Percentiles rank a stretch among this genome's conserved stretches.
phyloP scores from a whole-genome alignment of 2,797 vertebrate genomes.

The Acestrorhynchus altus region DNA sequence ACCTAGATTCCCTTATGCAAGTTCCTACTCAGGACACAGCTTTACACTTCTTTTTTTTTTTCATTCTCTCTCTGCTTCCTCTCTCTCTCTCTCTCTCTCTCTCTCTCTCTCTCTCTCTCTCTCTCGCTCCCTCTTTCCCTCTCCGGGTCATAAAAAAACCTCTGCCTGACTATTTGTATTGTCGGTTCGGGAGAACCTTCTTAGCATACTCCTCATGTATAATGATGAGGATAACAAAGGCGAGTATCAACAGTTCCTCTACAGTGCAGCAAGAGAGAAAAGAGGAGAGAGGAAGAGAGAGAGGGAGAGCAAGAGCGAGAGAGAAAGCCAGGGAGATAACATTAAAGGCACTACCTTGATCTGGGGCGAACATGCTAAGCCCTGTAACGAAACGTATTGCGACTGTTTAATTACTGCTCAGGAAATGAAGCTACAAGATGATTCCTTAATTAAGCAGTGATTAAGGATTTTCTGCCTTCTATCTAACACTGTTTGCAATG shows the following conservation, averaged over 20 bases:
- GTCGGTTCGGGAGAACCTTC: conserved; percentile 74
- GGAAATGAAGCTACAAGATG: conserved; percentile 89
- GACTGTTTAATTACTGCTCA: conserved; percentile 87
- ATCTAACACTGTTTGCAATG: conserved; percentile 82
- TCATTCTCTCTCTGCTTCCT: neutral
- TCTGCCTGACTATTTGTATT: conserved; percentile 70
- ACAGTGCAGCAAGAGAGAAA: conserved; percentile 79
- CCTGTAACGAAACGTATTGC: conserved; percentile 86
- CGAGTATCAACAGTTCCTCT: conserved; percentile 82
- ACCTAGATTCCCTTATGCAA: conserved; percentile 81
- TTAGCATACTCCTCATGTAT: conserved; percentile 79
- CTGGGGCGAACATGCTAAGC: conserved; percentile 88
- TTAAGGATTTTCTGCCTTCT: conserved; percentile 88
- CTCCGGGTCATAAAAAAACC: conserved; percentile 27
- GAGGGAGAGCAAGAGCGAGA: conserved; percentile 52
- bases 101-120: conserved; percentile 53
- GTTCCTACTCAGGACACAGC: conserved; percentile 68
- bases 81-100: conserved; percentile 17
- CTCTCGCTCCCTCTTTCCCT: conserved; percentile 50
- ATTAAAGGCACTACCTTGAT: conserved; percentile 89
- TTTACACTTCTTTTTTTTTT: conserved; percentile 31
- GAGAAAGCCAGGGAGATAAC: conserved; percentile 78
- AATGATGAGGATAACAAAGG: conserved; percentile 82
- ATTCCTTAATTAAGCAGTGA: conserved; percentile 89
- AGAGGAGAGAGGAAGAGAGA: conserved; percentile 18